A percentile compares a stretch with the other conserved stretches of the same genome.
phyloP scores from a whole-genome alignment of 1,140 invertebrate genomes.

The Pissodes strobi region DNA sequence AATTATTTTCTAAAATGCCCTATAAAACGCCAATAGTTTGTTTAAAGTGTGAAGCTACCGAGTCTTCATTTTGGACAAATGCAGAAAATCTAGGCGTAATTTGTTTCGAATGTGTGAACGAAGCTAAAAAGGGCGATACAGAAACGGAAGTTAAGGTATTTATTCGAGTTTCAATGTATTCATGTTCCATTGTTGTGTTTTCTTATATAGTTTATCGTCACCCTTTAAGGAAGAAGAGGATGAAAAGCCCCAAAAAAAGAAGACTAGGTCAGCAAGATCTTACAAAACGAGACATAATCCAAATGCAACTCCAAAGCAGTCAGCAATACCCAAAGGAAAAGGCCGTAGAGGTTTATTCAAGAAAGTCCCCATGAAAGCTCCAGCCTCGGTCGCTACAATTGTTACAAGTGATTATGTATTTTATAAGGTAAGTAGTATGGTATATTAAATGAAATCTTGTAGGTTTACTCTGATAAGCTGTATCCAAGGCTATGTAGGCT shows the following conservation, averaged over 20 bases:
- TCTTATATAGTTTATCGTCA: background rate
- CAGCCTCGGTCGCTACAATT: constrained; percentile 76
- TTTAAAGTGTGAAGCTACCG: constrained; percentile 62
- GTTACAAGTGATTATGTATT: constrained; percentile 81
- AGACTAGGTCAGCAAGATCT: constrained; percentile 62
- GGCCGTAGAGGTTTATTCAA: constrained; percentile 81
- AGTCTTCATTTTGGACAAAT: constrained; percentile 67
- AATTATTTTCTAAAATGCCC: constrained; percentile 59
- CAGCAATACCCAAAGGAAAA: constrained; percentile 67
- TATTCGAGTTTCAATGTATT: too few species aligned
- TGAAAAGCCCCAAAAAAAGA: constrained; percentile 55
- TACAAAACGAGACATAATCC: constrained; percentile 59
- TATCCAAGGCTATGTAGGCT: too few species aligned
- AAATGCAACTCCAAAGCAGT: constrained; percentile 54
- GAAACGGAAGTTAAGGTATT: constrained; percentile 41
- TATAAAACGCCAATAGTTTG: constrained; percentile 67
- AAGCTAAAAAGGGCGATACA: constrained; percentile 52
- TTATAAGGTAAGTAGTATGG: constrained; percentile 69
- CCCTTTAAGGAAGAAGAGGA: constrained; percentile 50
- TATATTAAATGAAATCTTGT: too few species aligned
- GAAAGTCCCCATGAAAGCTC: constrained; percentile 79
- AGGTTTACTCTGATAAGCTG: too few species aligned
- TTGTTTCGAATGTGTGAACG: constrained; percentile 64
- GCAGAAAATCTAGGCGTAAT: constrained; percentile 64
- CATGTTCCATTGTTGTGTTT: too few species aligned